These are phyloP conservation scores for Pristionchus mayeri DNA, from an alignment of 2,888 invertebrate species.

Conservation along the genomic window DNA sequence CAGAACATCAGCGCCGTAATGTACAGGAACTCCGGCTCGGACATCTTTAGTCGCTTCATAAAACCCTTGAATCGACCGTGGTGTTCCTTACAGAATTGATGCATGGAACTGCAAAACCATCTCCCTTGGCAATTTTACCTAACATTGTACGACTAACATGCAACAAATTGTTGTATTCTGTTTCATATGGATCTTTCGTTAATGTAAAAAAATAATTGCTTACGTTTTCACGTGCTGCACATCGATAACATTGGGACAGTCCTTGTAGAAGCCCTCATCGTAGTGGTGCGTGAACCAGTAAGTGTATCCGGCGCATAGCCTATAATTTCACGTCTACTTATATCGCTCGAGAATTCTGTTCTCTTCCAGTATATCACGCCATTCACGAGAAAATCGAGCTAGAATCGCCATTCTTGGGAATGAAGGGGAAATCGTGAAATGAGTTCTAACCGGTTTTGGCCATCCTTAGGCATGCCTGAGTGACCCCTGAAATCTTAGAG, in stretches of 20 bases:
- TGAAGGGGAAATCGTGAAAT: not conserved
- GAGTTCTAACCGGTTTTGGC: no score
- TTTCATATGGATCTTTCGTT: no score
- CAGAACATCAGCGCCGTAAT: not conserved
- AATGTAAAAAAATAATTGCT: no score
- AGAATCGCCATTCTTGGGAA: no score
- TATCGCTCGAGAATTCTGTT: no score
- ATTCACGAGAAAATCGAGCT: no score
- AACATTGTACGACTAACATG: no score
- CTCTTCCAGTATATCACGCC: no score
- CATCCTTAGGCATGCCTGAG: no score
- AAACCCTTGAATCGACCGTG: not conserved
- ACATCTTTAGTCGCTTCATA: not conserved
- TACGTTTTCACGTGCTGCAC: not conserved
- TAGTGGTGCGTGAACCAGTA: slow-evolving; percentile 8
- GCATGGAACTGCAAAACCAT: not conserved
- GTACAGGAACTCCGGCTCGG: not conserved
- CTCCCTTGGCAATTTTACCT: not conserved
- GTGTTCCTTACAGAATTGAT: not conserved
- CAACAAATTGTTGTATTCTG: no score
- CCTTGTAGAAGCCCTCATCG: not conserved
- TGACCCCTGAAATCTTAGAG: not conserved
- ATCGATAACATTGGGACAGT: slow-evolving; percentile 8
- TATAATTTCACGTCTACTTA: no score
- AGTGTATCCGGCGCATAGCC: not conserved